phyloP scores from a whole-genome alignment of 2,113 vertebrate genomes.

The Cyanoliseus patagonus region DNA sequence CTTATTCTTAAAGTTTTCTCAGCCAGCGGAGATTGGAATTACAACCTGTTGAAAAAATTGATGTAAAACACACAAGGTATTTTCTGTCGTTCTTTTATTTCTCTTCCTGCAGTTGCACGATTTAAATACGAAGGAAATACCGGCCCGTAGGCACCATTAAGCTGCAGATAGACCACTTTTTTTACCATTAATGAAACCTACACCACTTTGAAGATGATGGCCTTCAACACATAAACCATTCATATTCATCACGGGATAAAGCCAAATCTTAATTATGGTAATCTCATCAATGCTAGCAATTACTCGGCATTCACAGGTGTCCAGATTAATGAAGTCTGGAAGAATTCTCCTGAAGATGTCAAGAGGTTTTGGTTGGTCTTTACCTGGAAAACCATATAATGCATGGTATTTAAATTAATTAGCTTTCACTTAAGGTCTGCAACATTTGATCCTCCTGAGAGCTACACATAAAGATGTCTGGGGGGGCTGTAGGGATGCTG shows the following conservation, averaged over 20 bases:
- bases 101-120: fast-evolving
- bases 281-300: neutral
- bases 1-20: neutral
- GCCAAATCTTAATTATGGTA: neutral
- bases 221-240: neutral
- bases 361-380: neutral
- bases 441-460: neutral
- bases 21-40: fast-evolving
- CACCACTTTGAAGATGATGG: neutral
- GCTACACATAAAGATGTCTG: neutral
- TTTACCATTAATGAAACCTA: neutral
- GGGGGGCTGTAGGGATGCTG: no score
- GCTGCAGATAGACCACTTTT: neutral
- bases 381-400: neutral
- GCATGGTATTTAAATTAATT: neutral
- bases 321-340: neutral
- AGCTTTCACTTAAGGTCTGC: neutral
- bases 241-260: neutral
- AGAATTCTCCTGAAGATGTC: neutral
- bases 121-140: neutral
- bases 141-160: neutral
- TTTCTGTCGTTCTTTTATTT: neutral
- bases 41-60: neutral
- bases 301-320: neutral
- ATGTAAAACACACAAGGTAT: fast-evolving